Conservation (phyloP, 2,113 vertebrate species). For the Muntiacus reevesi region DNA sequence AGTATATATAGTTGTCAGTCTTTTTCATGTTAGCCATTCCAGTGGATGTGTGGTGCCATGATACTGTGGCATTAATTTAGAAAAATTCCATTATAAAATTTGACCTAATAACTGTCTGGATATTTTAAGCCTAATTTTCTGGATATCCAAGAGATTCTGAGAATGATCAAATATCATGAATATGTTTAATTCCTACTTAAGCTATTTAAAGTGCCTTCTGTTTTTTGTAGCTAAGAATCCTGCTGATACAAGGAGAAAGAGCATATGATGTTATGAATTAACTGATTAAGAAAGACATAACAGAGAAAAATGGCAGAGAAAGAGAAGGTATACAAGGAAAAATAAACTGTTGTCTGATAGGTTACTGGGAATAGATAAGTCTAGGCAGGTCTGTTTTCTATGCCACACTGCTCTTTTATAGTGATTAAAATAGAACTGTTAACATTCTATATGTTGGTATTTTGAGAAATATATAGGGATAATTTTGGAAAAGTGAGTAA, state of each 20-base stretch:
- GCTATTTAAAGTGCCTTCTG: neutral
- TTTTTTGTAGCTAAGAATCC: neutral
- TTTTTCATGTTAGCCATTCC: neutral
- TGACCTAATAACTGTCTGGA: neutral
- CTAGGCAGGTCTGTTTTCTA: neutral
- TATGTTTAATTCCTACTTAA: neutral
- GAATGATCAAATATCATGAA: neutral
- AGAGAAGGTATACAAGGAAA: neutral
- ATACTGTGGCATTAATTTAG: neutral
- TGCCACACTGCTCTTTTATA: neutral
- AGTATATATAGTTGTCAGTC: neutral
- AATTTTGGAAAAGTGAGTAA: neutral
- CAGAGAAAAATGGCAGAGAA: neutral
- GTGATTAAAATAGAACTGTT: neutral
- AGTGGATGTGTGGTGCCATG: neutral
- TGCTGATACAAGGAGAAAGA: neutral
- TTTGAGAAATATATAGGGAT: neutral
- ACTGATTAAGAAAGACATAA: neutral
- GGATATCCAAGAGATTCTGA: neutral
- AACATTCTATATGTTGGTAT: neutral
- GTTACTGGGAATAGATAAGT: neutral
- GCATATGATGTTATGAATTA: neutral
- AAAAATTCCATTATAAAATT: neutral
- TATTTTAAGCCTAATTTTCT: neutral
- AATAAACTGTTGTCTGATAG: neutral